Evolutionary conservation across 2,797 vertebrate species (phyloP).

Genomic region (Falco cherrug): DNA sequence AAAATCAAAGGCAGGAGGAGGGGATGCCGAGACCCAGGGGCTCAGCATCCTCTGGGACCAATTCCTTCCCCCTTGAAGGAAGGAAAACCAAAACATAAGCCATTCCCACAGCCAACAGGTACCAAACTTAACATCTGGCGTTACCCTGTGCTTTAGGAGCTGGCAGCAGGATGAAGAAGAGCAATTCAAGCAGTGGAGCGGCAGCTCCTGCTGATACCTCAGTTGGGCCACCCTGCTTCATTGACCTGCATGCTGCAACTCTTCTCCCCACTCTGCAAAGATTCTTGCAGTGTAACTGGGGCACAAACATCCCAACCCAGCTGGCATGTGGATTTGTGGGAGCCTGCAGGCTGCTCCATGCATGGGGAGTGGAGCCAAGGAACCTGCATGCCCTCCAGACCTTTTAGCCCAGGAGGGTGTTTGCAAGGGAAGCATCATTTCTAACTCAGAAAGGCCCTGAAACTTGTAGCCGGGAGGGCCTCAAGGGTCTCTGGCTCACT

Average conservation of each 20-base stretch:
- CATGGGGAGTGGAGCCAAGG: accelerated
- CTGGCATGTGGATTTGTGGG: accelerated
- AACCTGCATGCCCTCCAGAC: not conserved
- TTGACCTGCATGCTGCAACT: not conserved
- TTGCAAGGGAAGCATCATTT: not conserved
- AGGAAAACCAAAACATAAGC: accelerated
- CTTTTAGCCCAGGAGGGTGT: not conserved
- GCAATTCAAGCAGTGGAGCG: not conserved
- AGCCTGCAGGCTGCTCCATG: not conserved
- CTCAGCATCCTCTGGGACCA: not conserved
- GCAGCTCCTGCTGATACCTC: not conserved
- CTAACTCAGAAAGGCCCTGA: not conserved
- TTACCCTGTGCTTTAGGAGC: not conserved
- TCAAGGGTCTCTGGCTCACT: not conserved
- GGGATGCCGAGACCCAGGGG: not conserved
- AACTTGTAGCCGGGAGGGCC: not conserved
- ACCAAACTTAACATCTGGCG: not conserved
- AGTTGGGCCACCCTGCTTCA: not conserved
- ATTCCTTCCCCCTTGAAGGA: not conserved
- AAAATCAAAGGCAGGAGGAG: not conserved
- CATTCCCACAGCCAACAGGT: not conserved
- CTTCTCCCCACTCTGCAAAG: not conserved
- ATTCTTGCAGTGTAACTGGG: not conserved
- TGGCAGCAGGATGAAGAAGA: not conserved
- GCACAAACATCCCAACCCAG: not conserved